phyloP scores from a whole-genome alignment of 2,113 vertebrate species.

The Electrona antarctica region DNA sequence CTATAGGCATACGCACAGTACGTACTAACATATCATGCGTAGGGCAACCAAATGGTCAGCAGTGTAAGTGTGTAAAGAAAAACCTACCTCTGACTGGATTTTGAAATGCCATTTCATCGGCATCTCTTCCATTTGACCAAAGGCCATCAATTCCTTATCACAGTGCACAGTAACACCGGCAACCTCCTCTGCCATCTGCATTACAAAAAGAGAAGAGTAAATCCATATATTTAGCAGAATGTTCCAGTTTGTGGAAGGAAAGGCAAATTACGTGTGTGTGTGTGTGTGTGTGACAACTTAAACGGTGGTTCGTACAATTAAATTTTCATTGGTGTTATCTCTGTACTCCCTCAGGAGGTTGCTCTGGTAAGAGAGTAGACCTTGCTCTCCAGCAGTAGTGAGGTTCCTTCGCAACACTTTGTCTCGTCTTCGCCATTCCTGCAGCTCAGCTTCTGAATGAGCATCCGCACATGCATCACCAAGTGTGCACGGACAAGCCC shows the following conservation, averaged over 20 bases:
- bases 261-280: too few relatives aligned
- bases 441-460: constrained; percentile 84
- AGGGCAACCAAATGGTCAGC: too few relatives aligned
- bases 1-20: too few relatives aligned
- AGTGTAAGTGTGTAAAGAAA: too few relatives aligned
- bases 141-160: constrained; percentile 44
- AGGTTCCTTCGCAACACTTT: constrained; percentile 65
- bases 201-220: constrained; percentile 46
- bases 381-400: constrained; percentile 73
- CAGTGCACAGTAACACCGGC: constrained; percentile 62
- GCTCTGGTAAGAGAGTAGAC: constrained; percentile 83
- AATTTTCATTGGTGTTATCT: constrained; percentile 75
- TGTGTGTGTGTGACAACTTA: too few relatives aligned
- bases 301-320: constrained; percentile 74
- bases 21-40: too few relatives aligned
- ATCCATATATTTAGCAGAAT: background rate
- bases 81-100: too few relatives aligned
- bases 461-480: constrained; percentile 82
- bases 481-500: background rate
- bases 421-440: constrained; percentile 84
- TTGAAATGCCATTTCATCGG: too few relatives aligned
- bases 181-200: constrained; percentile 51
- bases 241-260: background rate
- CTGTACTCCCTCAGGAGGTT: constrained; percentile 81
- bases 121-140: too few relatives aligned